A percentile compares a stretch with the other conserved stretches of the same genome.
phyloP scores from a whole-genome alignment of 2,888 invertebrate genomes.

The Malthinus seriepunctatus region DNA sequence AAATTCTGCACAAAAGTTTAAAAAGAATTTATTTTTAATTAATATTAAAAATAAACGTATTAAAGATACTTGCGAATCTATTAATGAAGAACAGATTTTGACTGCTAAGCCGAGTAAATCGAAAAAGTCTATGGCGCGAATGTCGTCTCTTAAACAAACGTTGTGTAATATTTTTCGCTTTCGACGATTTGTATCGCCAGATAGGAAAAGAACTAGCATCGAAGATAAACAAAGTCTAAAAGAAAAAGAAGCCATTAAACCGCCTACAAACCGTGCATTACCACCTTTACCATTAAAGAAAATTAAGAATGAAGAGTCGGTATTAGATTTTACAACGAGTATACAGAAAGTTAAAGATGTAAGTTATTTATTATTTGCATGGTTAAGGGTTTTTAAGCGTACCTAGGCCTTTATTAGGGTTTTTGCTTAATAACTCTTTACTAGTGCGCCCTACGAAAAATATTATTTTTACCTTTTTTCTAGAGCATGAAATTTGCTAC shows the following conservation, averaged over 20 bases:
- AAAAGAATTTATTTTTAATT: conserved; percentile 62
- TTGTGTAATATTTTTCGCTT: conserved; percentile 85
- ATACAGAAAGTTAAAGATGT: conserved; percentile 94
- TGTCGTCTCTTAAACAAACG: conserved; percentile 81
- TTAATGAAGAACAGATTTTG: conserved; percentile 55
- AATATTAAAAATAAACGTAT: conserved; percentile 66
- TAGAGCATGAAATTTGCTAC: too few relatives aligned
- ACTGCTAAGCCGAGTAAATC: conserved; percentile 53
- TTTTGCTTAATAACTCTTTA: too few relatives aligned
- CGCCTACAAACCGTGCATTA: conserved; percentile 67
- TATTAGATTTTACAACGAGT: conserved; percentile 85
- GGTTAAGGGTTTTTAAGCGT: too few relatives aligned
- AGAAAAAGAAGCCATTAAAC: conserved; percentile 51
- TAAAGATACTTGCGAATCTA: conserved; percentile 52
- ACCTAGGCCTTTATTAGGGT: too few relatives aligned
- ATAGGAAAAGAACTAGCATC: conserved; percentile 16
- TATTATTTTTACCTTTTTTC: too few relatives aligned
- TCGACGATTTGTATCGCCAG: conserved; percentile 59
- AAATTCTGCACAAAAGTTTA: conserved; percentile 30
- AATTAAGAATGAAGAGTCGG: conserved; percentile 48
- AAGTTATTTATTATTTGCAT: conserved; percentile 54
- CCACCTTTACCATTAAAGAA: conserved; percentile 64
- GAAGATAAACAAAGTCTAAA: conserved; percentile 27
- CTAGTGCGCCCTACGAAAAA: too few relatives aligned
- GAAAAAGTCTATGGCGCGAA: conserved; percentile 67